phyloP scores from a whole-genome alignment of 1,140 invertebrate genomes.

The Araneus ventricosus region DNA sequence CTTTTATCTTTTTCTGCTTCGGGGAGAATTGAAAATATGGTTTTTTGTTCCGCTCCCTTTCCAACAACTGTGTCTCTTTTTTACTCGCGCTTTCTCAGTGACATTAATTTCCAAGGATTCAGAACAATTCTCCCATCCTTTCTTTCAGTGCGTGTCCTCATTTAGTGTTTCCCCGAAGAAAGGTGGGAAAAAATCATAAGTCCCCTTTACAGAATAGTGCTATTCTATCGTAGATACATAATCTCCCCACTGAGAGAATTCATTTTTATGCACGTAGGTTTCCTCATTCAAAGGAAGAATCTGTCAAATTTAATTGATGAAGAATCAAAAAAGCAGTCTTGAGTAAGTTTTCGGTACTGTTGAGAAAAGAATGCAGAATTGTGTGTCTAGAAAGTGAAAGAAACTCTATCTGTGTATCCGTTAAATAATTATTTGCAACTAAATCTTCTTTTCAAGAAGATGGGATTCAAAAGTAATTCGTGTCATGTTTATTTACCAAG shows the following conservation, averaged over 20 bases:
- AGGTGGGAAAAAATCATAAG: background rate
- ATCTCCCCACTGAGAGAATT: background rate
- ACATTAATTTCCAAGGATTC: constrained; percentile 24
- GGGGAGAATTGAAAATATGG: background rate
- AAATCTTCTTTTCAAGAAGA: too few species aligned
- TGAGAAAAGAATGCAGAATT: background rate
- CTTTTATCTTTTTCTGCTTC: background rate
- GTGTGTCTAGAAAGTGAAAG: too few species aligned
- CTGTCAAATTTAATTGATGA: constrained; percentile 32
- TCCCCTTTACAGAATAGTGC: background rate
- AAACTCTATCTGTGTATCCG: too few species aligned
- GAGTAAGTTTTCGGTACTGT: background rate
- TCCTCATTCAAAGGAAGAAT: background rate
- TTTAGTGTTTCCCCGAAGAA: background rate
- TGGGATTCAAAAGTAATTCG: too few species aligned
- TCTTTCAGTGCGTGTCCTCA: background rate
- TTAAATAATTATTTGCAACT: too few species aligned
- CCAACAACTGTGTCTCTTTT: background rate
- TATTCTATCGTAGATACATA: background rate
- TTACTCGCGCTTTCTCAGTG: background rate
- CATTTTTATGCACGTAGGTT: background rate
- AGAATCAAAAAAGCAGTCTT: background rate
- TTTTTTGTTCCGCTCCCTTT: constrained; percentile 41
- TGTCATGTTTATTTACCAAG: too few species aligned
- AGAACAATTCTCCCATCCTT: background rate